phyloP scores from a whole-genome alignment of 2,113 vertebrate species.

The Epinephelus fuscoguttatus region DNA sequence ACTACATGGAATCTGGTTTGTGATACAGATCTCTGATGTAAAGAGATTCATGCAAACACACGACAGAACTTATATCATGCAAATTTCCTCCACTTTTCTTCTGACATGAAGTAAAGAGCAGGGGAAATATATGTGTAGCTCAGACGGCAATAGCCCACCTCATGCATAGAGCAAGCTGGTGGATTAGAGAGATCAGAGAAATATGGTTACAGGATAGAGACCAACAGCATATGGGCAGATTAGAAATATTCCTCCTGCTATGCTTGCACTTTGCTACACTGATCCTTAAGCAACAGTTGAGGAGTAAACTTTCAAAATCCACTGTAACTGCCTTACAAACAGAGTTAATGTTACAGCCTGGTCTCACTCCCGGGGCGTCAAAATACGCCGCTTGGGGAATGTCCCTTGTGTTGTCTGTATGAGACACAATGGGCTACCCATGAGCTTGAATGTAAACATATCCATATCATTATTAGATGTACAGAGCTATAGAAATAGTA shows the following conservation, averaged over 20 bases:
- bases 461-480: no score
- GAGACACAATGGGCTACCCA: no score
- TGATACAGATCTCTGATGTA: background rate
- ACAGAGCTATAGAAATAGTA: no score
- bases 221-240: background rate
- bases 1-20: background rate
- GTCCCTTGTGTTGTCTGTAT: no score
- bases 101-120: background rate
- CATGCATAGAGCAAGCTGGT: background rate
- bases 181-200: conserved; percentile 25
- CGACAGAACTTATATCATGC: background rate
- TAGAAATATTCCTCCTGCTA: background rate
- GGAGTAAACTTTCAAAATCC: background rate
- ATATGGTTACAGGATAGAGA: conserved; percentile 11
- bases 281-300: background rate
- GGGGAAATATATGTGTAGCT: background rate
- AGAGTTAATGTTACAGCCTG: no score
- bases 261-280: background rate
- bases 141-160: background rate
- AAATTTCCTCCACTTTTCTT: background rate
- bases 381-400: no score
- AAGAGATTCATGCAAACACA: conserved; percentile 1
- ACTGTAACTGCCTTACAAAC: background rate
- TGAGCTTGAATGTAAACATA: no score
- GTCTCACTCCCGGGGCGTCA: no score